A percentile compares a stretch with the other conserved stretches of the same genome.
phyloP scores from a whole-genome alignment of 2,113 vertebrate species.

The Rhegmatorhina hoffmannsi region DNA sequence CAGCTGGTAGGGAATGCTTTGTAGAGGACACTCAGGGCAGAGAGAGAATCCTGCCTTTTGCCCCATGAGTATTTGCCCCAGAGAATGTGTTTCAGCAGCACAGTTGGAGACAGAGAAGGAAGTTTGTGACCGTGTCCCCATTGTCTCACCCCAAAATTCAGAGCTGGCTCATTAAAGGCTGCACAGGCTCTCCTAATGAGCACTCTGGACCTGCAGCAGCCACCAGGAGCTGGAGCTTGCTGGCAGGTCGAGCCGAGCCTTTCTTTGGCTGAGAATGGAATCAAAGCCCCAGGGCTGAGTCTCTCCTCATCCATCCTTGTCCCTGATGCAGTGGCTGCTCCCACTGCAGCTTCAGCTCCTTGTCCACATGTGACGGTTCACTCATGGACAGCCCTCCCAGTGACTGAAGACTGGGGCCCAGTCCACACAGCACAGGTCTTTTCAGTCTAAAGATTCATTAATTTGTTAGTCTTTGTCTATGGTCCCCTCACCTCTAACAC shows the following conservation, averaged over 20 bases:
- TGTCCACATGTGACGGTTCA: not conserved
- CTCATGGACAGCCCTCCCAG: not conserved
- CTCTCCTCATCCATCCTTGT: rapidly evolving
- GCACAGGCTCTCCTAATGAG: not conserved
- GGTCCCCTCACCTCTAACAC: not conserved
- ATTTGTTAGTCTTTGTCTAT: not conserved
- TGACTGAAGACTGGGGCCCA: not conserved
- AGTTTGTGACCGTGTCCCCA: too few relatives aligned
- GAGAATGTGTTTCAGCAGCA: not conserved
- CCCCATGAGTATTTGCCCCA: not conserved
- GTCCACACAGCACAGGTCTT: not conserved
- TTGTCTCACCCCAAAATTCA: not conserved
- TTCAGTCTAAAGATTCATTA: not conserved
- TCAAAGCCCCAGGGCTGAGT: not conserved
- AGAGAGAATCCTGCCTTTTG: not conserved
- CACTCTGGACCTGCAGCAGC: rapidly evolving
- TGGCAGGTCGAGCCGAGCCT: not conserved
- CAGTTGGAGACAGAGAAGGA: not conserved
- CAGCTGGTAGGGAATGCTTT: not conserved
- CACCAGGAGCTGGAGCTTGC: not conserved
- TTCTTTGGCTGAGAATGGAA: not conserved
- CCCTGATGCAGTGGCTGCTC: not conserved
- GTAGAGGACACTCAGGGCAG: not conserved
- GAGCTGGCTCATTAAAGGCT: not conserved
- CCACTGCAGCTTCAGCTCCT: not conserved